These are phyloP conservation scores for Catocala nupta DNA, from an alignment of 2,888 invertebrate genomes.

Conservation along the genomic window DNA sequence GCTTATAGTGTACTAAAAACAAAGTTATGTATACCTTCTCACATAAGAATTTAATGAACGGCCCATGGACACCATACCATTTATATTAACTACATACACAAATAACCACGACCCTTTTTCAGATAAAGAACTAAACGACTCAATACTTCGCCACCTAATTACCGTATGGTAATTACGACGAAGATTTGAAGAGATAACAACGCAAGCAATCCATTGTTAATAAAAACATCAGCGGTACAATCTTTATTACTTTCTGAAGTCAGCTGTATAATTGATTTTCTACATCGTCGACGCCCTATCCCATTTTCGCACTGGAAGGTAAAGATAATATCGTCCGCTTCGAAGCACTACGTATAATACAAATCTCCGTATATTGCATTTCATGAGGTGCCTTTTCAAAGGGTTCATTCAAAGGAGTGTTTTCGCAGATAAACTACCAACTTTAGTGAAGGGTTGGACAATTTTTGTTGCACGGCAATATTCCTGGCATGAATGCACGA, in stretches of 20 bases:
- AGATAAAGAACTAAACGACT: background rate
- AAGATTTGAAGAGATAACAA: constrained; percentile 5
- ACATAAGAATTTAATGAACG: no score
- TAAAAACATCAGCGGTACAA: constrained; percentile 64
- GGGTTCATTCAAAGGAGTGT: constrained; percentile 41
- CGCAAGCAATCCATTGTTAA: constrained; percentile 44
- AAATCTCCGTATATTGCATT: constrained; percentile 49
- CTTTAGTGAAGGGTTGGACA: constrained; percentile 17
- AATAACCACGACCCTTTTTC: background rate
- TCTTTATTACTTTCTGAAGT: constrained; percentile 67
- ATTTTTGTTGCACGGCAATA: constrained; percentile 22
- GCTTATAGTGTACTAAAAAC: no score
- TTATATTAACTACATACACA: background rate
- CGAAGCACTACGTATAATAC: constrained; percentile 45
- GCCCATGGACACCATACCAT: background rate
- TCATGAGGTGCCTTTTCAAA: constrained; percentile 42
- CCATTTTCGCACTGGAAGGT: constrained; percentile 66
- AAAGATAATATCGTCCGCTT: constrained; percentile 57
- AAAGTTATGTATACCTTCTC: no score
- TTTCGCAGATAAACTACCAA: constrained; percentile 38
- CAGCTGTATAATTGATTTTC: constrained; percentile 76
- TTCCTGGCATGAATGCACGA: constrained; percentile 17
- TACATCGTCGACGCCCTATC: constrained; percentile 62
- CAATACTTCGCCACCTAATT: background rate
- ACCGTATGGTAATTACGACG: background rate